phyloP scores from a whole-genome alignment of 2,888 invertebrate species.

The Drosophila bunnanda region DNA sequence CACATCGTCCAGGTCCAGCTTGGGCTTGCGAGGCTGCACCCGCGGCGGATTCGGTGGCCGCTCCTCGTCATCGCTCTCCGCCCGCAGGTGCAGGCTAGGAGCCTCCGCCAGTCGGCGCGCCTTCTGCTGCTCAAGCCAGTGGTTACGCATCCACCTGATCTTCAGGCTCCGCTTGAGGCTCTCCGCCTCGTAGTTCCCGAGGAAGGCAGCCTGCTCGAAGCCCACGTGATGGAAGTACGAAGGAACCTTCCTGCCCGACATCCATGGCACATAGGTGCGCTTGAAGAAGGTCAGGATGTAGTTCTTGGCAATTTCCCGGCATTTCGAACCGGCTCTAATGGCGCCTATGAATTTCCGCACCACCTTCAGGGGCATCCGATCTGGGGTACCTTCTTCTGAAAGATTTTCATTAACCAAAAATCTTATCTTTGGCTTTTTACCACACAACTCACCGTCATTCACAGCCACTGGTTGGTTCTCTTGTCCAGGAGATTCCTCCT shows the following conservation, averaged over 20 bases:
- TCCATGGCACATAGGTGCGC: background rate
- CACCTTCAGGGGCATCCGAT: background rate
- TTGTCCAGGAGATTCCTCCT: background rate
- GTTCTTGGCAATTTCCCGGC: conserved; percentile 41
- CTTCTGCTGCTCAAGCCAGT: background rate
- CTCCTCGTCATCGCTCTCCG: conserved; percentile 14
- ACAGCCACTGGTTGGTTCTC: background rate
- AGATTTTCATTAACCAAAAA: background rate
- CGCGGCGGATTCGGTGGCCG: background rate
- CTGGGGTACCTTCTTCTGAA: too few relatives aligned
- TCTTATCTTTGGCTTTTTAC: too few relatives aligned
- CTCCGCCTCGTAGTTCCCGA: background rate
- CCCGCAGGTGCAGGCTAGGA: background rate
- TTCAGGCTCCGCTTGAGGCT: conserved; percentile 11
- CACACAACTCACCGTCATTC: background rate
- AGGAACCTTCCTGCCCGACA: conserved; percentile 21
- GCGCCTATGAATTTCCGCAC: conserved; percentile 22
- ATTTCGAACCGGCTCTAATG: conserved; percentile 22
- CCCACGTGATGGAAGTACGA: conserved; percentile 33
- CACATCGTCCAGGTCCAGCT: background rate
- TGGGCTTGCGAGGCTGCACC: conserved; percentile 23
- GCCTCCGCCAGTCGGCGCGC: background rate
- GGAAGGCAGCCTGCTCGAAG: conserved; percentile 20
- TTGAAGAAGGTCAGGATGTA: conserved; percentile 45
- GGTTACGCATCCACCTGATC: background rate